A percentile compares a stretch with the other conserved stretches of the same genome.
These are phyloP conservation scores for Pristionchus fissidentatus DNA, from an alignment of 2,888 invertebrate species.

Conservation along the genomic window DNA sequence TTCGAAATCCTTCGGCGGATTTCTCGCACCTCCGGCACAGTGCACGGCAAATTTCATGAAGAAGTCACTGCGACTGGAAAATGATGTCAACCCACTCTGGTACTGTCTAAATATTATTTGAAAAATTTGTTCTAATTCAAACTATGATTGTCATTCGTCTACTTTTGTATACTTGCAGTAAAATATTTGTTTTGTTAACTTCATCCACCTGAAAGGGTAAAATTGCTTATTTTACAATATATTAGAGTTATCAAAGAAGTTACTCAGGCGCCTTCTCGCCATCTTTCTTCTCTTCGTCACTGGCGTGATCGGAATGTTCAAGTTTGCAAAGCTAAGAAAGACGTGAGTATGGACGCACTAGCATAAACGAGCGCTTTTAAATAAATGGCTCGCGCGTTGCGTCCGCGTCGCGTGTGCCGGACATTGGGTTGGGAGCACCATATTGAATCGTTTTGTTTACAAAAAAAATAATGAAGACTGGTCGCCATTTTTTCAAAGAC, in stretches of 20 bases:
- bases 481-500: neutral
- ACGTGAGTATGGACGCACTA: neutral
- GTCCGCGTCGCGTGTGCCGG: too few relatives aligned
- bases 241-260: neutral
- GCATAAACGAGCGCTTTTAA: neutral
- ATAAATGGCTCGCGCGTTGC: too few relatives aligned
- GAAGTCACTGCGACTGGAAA: constrained; percentile 27
- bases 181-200: too few relatives aligned
- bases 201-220: too few relatives aligned
- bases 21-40: neutral
- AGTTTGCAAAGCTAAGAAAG: constrained; percentile 6
- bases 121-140: neutral
- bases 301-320: constrained; percentile 36
- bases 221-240: too few relatives aligned
- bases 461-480: neutral
- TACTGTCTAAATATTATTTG: neutral
- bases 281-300: constrained; percentile 30
- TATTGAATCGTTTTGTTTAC: too few relatives aligned
- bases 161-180: too few relatives aligned
- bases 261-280: constrained; percentile 36
- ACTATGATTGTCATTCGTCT: too few relatives aligned
- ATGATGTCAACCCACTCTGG: constrained; percentile 46
- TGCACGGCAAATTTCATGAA: constrained; percentile 33
- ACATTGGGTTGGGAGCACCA: too few relatives aligned
- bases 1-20: neutral